Evolutionary conservation across 2,888 invertebrate genomes (phyloP).

Genomic region (Epicampocera succincta): DNA sequence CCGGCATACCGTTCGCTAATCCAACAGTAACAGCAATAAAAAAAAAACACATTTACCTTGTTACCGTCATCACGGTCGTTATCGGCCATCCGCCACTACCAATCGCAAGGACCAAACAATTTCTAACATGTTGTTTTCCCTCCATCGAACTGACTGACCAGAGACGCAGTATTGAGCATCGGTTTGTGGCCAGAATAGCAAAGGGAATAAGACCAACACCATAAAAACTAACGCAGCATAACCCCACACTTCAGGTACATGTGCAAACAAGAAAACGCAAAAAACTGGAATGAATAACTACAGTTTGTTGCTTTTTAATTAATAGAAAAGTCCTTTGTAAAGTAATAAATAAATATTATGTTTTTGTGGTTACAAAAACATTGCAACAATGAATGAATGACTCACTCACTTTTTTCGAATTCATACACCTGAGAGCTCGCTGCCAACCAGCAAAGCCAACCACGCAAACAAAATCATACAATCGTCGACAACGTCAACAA

Average conservation of each 20-base stretch:
- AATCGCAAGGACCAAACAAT: slow-evolving; percentile 38
- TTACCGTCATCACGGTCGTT: slow-evolving; percentile 31
- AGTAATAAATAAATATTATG: slow-evolving; percentile 81
- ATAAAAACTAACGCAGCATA: slow-evolving; percentile 19
- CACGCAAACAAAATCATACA: slow-evolving; percentile 26
- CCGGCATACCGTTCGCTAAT: slow-evolving; percentile 39
- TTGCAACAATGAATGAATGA: slow-evolving; percentile 44
- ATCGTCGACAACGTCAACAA: background rate
- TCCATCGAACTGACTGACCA: slow-evolving; percentile 28
- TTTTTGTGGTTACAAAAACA: slow-evolving; percentile 74
- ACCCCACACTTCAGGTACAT: background rate
- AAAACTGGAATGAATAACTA: slow-evolving; percentile 25
- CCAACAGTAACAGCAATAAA: slow-evolving; percentile 26
- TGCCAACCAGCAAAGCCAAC: background rate
- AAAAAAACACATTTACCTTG: slow-evolving; percentile 11
- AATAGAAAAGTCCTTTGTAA: slow-evolving; percentile 81
- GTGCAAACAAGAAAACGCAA: slow-evolving; percentile 33
- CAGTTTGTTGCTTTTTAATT: slow-evolving; percentile 80
- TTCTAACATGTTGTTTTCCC: slow-evolving; percentile 10
- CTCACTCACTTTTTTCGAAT: background rate
- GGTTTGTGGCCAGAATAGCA: slow-evolving; percentile 7
- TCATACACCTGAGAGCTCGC: slow-evolving; percentile 9
- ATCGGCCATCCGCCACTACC: slow-evolving; percentile 19
- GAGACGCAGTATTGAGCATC: slow-evolving; percentile 32
- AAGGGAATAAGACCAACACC: slow-evolving; percentile 6